phyloP scores from a whole-genome alignment of 2,888 invertebrate genomes.

The Pachymerium ferrugineum region DNA sequence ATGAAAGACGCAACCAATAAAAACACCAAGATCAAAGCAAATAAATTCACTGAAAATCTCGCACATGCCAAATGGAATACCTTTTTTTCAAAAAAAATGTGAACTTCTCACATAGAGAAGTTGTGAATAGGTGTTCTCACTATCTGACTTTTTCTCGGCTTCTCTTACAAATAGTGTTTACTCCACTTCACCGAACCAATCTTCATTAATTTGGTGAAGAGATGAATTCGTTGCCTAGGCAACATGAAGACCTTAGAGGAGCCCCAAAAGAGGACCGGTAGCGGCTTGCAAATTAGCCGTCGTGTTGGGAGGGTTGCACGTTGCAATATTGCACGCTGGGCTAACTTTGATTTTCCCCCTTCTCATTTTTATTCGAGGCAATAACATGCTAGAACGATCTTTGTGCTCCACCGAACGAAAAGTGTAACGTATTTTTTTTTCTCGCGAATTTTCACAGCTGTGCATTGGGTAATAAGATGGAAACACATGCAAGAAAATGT shows the following conservation, averaged over 20 bases:
- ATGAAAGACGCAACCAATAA: too few species aligned
- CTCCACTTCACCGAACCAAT: neutral
- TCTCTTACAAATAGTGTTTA: neutral
- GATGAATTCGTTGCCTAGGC: neutral
- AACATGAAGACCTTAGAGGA: neutral
- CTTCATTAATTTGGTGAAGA: neutral
- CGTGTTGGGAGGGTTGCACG: neutral
- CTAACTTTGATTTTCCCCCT: constrained; percentile 19
- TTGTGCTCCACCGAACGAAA: constrained; percentile 27
- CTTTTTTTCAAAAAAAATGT: too few species aligned
- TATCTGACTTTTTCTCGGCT: neutral
- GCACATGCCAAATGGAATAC: too few species aligned
- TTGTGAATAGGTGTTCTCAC: too few species aligned
- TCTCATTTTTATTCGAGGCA: constrained; percentile 27
- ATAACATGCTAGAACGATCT: constrained; percentile 25
- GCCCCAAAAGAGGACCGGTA: constrained; percentile 4
- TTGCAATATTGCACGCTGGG: constrained; percentile 23
- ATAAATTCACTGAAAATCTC: too few species aligned
- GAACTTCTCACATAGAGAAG: too few species aligned
- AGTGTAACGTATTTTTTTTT: constrained; percentile 22
- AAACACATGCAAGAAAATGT: constrained; percentile 27
- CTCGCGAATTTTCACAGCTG: constrained; percentile 8
- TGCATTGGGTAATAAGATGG: constrained; percentile 25
- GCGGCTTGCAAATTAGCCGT: constrained; percentile 11
- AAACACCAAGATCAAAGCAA: too few species aligned